Base-by-base conservation (phyloP, 2,888 invertebrate species). In the Craniophora ligustri region DNA sequence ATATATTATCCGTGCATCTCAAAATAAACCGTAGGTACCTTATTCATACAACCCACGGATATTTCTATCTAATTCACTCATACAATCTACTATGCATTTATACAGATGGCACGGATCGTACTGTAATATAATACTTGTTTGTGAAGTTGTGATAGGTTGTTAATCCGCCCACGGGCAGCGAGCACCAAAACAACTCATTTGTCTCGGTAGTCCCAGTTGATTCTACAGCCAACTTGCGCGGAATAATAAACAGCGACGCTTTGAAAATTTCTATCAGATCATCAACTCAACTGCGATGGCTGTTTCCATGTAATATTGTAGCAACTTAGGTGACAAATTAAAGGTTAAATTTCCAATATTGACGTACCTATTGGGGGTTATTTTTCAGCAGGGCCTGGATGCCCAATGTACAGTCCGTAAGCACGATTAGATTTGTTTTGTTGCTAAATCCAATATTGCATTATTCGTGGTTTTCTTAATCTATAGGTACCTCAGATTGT, bases 161-260 rank as follows among this genome's bases (percentile, higher is more conserved):
- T 49, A 47, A 59, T 58, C 35, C 58, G 44, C 46, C 41, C 14
- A 55, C 46, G 21, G 46, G 41, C n/a, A n/a, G 41, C 42, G 19
- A 40, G 31, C 65, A 46, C 47, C 51, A 47, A 46, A 51, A 58
- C 58, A 57, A 48, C 54, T 36, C 61, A 65, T 48, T 50, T 54
- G 54, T 60, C 60, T 66, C 31, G 32, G 36, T 35, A 48, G 40
- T 65, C 51, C 60, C 66, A 49, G 40, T 42, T 64, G 65, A 65
- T 64, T 50, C 30, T 38, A 30, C 35, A 13, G 35, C 35, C 15
- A 44, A 48, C 47, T 64, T 48, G 44, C 41, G 53, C 46, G 31
- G 60, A 60, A 60, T 60, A 60, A 60, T 46, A 60, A 60, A 41
- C 30, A 51, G 40, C 14, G 40, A 41, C 28, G 42, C 39, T 36